Conservation (phyloP, 2,113 vertebrate genomes). For the Neomonachus schauinslandi region DNA sequence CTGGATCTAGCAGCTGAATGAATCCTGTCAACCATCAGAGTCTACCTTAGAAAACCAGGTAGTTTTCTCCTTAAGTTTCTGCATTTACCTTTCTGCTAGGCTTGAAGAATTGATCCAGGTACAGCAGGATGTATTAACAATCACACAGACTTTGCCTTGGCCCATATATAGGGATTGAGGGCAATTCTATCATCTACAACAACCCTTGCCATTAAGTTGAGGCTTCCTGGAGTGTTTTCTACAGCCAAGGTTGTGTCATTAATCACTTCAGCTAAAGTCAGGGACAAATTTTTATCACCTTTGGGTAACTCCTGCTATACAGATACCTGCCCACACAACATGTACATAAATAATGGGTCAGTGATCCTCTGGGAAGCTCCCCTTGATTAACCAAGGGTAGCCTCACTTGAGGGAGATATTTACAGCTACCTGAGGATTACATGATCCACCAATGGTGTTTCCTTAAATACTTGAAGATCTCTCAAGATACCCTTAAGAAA, state of each 20-base stretch:
- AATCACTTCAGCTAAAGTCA: background rate
- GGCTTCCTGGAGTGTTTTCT: background rate
- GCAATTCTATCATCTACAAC: background rate
- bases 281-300: background rate
- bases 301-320: background rate
- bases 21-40: background rate
- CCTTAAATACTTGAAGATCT: background rate
- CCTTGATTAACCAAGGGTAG: background rate
- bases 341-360: background rate
- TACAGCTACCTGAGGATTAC: background rate
- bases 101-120: background rate
- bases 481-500: background rate
- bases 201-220: background rate
- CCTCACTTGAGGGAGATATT: background rate
- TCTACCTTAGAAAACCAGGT: background rate
- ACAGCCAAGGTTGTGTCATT: background rate
- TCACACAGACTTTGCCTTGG: background rate
- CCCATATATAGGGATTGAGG: background rate
- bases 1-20: background rate
- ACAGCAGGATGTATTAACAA: background rate
- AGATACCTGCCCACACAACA: background rate
- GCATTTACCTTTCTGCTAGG: background rate
- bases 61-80: background rate
- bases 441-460: background rate
- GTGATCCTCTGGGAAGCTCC: background rate